Base-by-base conservation (phyloP, 2,797 vertebrate genomes). In the Protonibea diacanthus region DNA sequence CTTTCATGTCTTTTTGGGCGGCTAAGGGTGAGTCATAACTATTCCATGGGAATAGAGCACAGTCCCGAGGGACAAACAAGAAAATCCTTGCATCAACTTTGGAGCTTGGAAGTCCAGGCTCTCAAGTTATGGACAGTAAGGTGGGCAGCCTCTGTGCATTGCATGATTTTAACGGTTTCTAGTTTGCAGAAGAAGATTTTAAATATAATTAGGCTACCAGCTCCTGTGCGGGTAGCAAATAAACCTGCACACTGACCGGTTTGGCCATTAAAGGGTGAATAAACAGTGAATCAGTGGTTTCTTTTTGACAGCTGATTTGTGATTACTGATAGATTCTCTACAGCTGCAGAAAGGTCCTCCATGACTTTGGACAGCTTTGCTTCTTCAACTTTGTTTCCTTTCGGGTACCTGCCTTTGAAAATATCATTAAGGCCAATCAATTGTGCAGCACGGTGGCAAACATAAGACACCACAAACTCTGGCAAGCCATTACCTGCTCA, bases 401-500 rank as follows among this genome's bases (percentile, higher is more conserved):
- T 72, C 58, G 23, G 75, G 45, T 55, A 62, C 67, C 23, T 45
- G 65, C 72, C 77, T 77, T 76, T 78, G 57, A 77, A 86, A 89
- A 79, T 71, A 85, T 71, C 76, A 83, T 88, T 83, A 84, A 85
- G 80, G 74, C 88, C 83, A 84, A 88, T 87, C 85, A 83, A 82
- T 86, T 74, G 80, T 69, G 76, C 76, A 42, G 49, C 80, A 56
- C 66, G 5, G 55, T 64, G 73, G 33, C 73, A 63, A 80, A 71
- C 64, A 45, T 13, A 38, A 29, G 71, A 83, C 78, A 59, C 68
- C 76, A 55, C 70, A 69, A 64, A 79, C 53, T 45, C 27, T 49
- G 59, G 40, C 55, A 20, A 57, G 83, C 83, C 60, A 89, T 89
- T 88, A 88, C 77, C 77, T 65, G 61, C 63, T 84, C 74, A 59